These are phyloP conservation scores for Gymnocypris eckloni DNA, from an alignment of 2,797 vertebrate genomes.

Conservation along the genomic window DNA sequence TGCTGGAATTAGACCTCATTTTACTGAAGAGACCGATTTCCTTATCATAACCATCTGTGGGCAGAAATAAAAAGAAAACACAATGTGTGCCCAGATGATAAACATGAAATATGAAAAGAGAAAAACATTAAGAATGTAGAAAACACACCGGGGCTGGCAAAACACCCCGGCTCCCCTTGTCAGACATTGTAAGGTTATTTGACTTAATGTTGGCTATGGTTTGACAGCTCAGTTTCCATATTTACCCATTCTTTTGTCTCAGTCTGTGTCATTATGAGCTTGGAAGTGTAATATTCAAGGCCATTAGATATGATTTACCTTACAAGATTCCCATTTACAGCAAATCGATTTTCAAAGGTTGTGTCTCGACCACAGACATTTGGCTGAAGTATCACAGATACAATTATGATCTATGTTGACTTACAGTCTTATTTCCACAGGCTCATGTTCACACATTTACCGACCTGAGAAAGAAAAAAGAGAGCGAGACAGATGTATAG, in stretches of 20 bases:
- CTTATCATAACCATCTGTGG: conserved; percentile 52
- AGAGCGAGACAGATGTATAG: conserved; percentile 1
- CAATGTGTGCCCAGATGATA: conserved; percentile 46
- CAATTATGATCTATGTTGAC: conserved; percentile 33
- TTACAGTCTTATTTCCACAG: conserved; percentile 21
- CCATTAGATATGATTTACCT: conserved; percentile 46
- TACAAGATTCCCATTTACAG: conserved; percentile 36
- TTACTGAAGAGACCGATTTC: conserved; percentile 42
- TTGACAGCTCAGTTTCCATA: conserved; percentile 42
- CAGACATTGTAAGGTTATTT: conserved; percentile 43
- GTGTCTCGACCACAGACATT: conserved; percentile 41
- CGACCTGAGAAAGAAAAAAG: neutral
- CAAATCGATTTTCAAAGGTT: conserved; percentile 39
- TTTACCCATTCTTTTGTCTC: conserved; percentile 41
- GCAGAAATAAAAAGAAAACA: conserved; percentile 46
- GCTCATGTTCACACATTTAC: conserved; percentile 25
- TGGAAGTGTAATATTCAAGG: conserved; percentile 20
- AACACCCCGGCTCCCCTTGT: conserved; percentile 30
- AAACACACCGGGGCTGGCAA: conserved; percentile 45
- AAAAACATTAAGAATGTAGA: conserved; percentile 40
- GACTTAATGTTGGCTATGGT: conserved; percentile 26
- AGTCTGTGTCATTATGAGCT: conserved; percentile 34
- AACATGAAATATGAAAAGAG: conserved; percentile 52
- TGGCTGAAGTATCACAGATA: conserved; percentile 32
- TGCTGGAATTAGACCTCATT: conserved; percentile 41